phyloP scores from a whole-genome alignment of 2,888 invertebrate species.

The Trissolcus brochymenae region DNA sequence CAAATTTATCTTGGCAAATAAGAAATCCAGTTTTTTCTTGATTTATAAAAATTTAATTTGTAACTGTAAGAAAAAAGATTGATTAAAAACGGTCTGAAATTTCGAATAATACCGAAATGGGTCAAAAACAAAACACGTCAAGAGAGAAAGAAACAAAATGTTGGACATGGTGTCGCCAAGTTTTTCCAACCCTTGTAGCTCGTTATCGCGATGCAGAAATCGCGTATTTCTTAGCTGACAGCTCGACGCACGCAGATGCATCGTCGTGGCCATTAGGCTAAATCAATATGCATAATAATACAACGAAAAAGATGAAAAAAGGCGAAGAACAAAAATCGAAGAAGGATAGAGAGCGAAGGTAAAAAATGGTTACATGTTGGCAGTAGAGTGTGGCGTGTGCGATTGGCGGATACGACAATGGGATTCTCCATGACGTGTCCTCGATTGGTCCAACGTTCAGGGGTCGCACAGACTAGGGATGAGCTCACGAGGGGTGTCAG shows the following conservation, averaged over 20 bases:
- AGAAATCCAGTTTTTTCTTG: too few species aligned
- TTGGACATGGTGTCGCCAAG: constrained; percentile 6
- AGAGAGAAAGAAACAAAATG: constrained; percentile 19
- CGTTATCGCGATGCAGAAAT: constrained; percentile 45
- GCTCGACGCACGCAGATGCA: constrained; percentile 62
- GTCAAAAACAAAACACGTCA: neutral
- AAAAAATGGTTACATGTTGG: constrained; percentile 50
- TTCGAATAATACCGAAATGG: too few species aligned
- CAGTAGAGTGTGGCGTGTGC: constrained; percentile 61
- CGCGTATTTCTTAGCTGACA: constrained; percentile 43
- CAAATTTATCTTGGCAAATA: too few species aligned
- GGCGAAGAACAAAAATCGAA: constrained; percentile 11
- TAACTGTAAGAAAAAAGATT: too few species aligned
- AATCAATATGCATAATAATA: constrained; percentile 73
- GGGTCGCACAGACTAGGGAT: constrained; percentile 70
- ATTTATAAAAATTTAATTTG: too few species aligned
- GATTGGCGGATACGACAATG: constrained; percentile 68
- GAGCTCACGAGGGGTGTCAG: constrained; percentile 71
- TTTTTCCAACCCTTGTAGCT: constrained; percentile 31
- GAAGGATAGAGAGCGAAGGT: neutral
- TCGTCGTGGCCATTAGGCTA: constrained; percentile 67
- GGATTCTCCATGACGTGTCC: constrained; percentile 68
- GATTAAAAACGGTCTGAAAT: too few species aligned
- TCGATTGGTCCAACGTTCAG: constrained; percentile 70
- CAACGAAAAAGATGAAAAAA: constrained; percentile 45